phyloP scores from a whole-genome alignment of 2,797 vertebrate species.

The Bradypodion ventrale region DNA sequence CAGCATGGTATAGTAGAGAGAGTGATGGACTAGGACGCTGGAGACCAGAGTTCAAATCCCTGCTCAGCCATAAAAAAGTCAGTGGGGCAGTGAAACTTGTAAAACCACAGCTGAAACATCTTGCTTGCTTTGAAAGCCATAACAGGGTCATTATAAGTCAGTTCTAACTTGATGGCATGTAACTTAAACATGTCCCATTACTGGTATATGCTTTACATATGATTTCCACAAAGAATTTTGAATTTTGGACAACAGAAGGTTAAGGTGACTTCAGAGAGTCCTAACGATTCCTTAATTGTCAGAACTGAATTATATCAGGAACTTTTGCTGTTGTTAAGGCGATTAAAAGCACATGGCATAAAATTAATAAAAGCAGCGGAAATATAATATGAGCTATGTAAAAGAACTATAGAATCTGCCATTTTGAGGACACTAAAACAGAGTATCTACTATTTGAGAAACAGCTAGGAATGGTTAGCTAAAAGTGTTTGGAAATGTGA shows the following conservation, averaged over 20 bases:
- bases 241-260: background rate
- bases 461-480: background rate
- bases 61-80: too few relatives aligned
- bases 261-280: background rate
- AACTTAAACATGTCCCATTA: too few relatives aligned
- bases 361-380: background rate
- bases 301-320: background rate
- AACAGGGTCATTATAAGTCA: too few relatives aligned
- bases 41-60: too few relatives aligned
- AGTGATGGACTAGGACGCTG: too few relatives aligned
- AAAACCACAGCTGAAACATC: too few relatives aligned
- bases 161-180: too few relatives aligned
- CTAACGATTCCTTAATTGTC: background rate
- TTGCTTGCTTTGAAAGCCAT: too few relatives aligned
- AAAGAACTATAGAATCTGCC: background rate
- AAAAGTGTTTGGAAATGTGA: background rate
- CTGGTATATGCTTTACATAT: background rate
- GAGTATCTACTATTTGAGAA: background rate
- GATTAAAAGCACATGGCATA: background rate
- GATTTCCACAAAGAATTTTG: background rate
- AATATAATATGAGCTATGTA: background rate
- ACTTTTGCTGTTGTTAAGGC: background rate
- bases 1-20: too few relatives aligned
- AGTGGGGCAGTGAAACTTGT: too few relatives aligned
- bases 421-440: background rate